A percentile compares a stretch with the other conserved stretches of the same genome.
These are phyloP conservation scores for Napeogenes sylphis DNA, from an alignment of 2,888 invertebrate species.

Conservation along the genomic window DNA sequence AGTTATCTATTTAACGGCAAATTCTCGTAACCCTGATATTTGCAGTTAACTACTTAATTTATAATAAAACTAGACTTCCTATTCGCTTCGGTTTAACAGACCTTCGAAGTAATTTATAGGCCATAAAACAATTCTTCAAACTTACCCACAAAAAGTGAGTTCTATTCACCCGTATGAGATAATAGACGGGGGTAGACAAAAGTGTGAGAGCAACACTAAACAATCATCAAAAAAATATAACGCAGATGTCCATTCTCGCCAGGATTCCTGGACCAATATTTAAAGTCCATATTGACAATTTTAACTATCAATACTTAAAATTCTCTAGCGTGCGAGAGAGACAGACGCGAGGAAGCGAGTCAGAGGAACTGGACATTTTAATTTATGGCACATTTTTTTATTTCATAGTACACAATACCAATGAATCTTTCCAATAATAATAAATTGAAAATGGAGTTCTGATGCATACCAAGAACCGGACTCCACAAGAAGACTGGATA, in stretches of 20 bases:
- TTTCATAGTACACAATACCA: constrained; percentile 60
- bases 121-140: constrained; percentile 75
- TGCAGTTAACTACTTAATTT: constrained; percentile 43
- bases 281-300: constrained; percentile 61
- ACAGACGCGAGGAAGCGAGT: constrained; percentile 47
- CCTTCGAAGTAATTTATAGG: constrained; percentile 56
- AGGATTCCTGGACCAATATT: constrained; percentile 66
- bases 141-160: constrained; percentile 63
- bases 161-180: constrained; percentile 69
- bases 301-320: constrained; percentile 40
- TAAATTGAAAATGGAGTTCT: constrained; percentile 71
- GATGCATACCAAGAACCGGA: constrained; percentile 68
- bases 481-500: constrained; percentile 71
- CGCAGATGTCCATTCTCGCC: constrained; percentile 63
- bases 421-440: constrained; percentile 73
- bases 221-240: constrained; percentile 53
- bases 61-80: constrained; percentile 49
- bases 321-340: constrained; percentile 55
- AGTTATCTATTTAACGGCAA: background rate
- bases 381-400: constrained; percentile 73
- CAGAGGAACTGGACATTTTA: constrained; percentile 66
- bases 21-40: constrained; percentile 18
- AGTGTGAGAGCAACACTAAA: constrained; percentile 67
- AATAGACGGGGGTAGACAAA: constrained; percentile 71
- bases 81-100: constrained; percentile 34